phyloP scores from a whole-genome alignment of 2,888 invertebrate genomes.

The Ophion ellenae region DNA sequence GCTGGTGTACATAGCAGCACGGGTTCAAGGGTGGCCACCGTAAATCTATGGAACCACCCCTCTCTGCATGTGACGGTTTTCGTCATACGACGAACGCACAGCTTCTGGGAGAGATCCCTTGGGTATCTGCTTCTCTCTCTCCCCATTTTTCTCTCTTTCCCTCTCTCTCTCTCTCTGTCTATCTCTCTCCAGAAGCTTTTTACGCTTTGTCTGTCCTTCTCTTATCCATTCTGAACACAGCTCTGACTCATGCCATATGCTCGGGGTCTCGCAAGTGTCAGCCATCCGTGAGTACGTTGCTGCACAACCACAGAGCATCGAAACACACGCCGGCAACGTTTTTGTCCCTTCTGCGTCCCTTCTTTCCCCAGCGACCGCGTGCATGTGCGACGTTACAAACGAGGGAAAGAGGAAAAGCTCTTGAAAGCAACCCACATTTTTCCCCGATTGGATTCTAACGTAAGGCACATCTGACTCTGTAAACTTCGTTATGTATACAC shows the following conservation, averaged over 20 bases:
- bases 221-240: slow-evolving; percentile 42
- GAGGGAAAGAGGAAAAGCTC: slow-evolving; percentile 58
- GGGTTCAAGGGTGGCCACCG: slow-evolving; percentile 39
- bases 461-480: neutral
- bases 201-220: slow-evolving; percentile 1
- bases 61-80: slow-evolving; percentile 30
- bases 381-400: slow-evolving; percentile 32
- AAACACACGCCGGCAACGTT: slow-evolving; percentile 39
- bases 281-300: slow-evolving; percentile 45
- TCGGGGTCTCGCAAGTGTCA: slow-evolving; percentile 64
- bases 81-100: slow-evolving; percentile 45
- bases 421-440: slow-evolving; percentile 16
- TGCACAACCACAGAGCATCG: slow-evolving; percentile 11
- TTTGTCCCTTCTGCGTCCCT: neutral
- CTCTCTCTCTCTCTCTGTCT: slow-evolving; percentile 34
- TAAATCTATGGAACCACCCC: slow-evolving; percentile 26
- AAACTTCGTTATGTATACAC: neutral
- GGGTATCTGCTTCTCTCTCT: slow-evolving; percentile 47
- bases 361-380: neutral
- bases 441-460: neutral
- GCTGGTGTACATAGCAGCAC: neutral
- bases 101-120: slow-evolving; percentile 21
- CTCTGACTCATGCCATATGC: slow-evolving; percentile 76
- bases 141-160: too few relatives aligned
- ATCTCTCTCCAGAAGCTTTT: slow-evolving; percentile 23